Base-by-base conservation (phyloP, 2,888 invertebrate species). In the Platycheirus rosarum region DNA sequence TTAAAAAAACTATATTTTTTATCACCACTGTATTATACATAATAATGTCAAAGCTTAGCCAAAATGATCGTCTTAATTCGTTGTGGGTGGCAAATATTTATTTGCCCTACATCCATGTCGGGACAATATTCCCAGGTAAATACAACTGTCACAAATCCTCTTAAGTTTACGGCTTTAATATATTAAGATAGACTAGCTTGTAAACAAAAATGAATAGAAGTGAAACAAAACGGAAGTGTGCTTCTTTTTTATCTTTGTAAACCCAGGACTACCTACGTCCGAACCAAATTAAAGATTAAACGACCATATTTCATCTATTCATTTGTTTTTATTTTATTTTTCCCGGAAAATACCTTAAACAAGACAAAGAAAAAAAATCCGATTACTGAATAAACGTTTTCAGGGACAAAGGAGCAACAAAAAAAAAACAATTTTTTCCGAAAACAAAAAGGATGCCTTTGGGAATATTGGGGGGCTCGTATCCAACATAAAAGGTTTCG, bases 221-320 rank as follows among this genome's bases (percentile, higher is more conserved):
- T 11, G 11, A 2, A 16, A 51, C 8, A 51, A 9, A 53, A 32
- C 16, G 16, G 14, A 29, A 14, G 2, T 2, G 2, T 53, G 6
- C n/a, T 35, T 18, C 7, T 32, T 16, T n/a, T 11, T 23, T 23
- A 4, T 23, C 23, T 23, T 23, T 6, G 8, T 32, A 32, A 3
- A 32, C 29, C 3, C 2, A 32, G 8, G 8, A 32, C 8, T 7
- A 32, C 5, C 9, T 18, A 44, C 48, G 46, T 14, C 29, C 57
- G 44, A 23, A 32, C 42, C 42, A 60, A 62, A 69, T 62, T 46
- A 75, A 75, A 62, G 51, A 69, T 66, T 46, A 49, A 53, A 60
- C 60, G 37, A 71, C 65, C 57, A 78, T 53, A 29, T 60, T 66
- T 60, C 53, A 49, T 57, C 46, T 48, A 20, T 51, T 51, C 13